Evolutionary conservation across 2,888 invertebrate species (phyloP), one percentile per base, ranked within the genome.

Genomic region (Dasypolia templi): DNA sequence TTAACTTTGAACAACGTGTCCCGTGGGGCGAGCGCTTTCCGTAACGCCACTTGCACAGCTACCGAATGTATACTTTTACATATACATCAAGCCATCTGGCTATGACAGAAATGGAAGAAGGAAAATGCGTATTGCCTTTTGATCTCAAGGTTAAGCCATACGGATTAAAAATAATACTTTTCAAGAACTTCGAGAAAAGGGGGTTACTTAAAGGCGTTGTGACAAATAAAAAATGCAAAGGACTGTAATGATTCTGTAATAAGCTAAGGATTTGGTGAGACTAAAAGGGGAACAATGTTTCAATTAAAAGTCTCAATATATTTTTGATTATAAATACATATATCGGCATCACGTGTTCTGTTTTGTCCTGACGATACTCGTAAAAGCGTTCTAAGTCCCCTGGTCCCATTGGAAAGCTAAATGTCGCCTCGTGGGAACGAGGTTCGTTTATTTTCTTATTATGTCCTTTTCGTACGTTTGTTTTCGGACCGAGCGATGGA

Each of bases 381-480:
- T 66, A 79, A 81, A 79, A 88, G 86, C 88, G 87, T 90, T 58
- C 32, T 17, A 70, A 80, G 88, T 77, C 62, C 72, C 86, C 87
- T 72, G 73, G 77, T n/a, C n/a, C n/a, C n/a, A 86, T 85, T 77
- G 81, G 58, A 76, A 81, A 85, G 85, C 79, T 78, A 89, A 90
- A 89, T 88, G 90, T 91, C 88, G 91, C 91, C 93, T 89, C 94
- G 92, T 94, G 95, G 94, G 95, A 95, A 93, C 88, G 82, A 87
- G 87, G 88, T 92, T 90, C 89, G 90, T 90, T 93, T 91, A 89
- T 90, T 92, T 91, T 88, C 91, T 92, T 91, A 89, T 89, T 90
- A 91, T 87, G 91, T 89, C 79, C 79, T 82, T 84, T 86, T 81
- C 79, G 88, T 90, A 84, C 86, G 82, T 86, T 83, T 89, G 88